A percentile compares a stretch with the other conserved stretches of the same genome.
Conservation (phyloP, 2,888 invertebrate species). For the Trisateles emortualis region DNA sequence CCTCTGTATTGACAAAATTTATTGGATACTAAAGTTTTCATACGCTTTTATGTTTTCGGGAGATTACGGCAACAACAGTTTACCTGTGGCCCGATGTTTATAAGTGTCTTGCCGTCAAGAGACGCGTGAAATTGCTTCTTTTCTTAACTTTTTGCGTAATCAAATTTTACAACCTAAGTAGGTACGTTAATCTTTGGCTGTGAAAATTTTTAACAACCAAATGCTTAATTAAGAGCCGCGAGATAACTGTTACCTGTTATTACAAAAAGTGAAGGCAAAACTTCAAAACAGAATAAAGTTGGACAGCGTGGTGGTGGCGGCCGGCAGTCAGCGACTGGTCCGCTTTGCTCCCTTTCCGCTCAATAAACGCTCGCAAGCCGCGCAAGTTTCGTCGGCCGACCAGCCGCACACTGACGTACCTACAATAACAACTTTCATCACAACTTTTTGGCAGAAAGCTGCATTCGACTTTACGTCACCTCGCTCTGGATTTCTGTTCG, state of each 20-base stretch:
- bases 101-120: slow-evolving; percentile 63
- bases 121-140: slow-evolving; percentile 64
- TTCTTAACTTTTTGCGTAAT: slow-evolving; percentile 57
- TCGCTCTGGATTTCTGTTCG: slow-evolving; percentile 39
- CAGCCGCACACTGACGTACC: slow-evolving; percentile 43
- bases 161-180: slow-evolving; percentile 41
- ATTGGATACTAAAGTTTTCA: slow-evolving; percentile 79
- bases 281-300: slow-evolving; percentile 61
- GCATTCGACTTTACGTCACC: slow-evolving; percentile 50
- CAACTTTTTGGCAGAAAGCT: slow-evolving; percentile 63
- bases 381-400: slow-evolving; percentile 51
- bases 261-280: slow-evolving; percentile 51
- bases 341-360: slow-evolving; percentile 59
- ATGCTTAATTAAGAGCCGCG: slow-evolving; percentile 34
- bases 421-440: slow-evolving; percentile 61
- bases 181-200: slow-evolving; percentile 11
- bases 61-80: slow-evolving; percentile 72
- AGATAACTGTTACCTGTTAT: slow-evolving; percentile 51
- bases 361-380: slow-evolving; percentile 63
- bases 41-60: slow-evolving; percentile 75
- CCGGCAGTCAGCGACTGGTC: slow-evolving; percentile 34
- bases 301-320: slow-evolving; percentile 47
- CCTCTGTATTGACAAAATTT: slow-evolving; percentile 75
- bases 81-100: slow-evolving; percentile 63
- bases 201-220: slow-evolving; percentile 10